These are phyloP conservation scores for Mystacornis crossleyi DNA, from an alignment of 2,113 vertebrate species.

Conservation along the genomic window DNA sequence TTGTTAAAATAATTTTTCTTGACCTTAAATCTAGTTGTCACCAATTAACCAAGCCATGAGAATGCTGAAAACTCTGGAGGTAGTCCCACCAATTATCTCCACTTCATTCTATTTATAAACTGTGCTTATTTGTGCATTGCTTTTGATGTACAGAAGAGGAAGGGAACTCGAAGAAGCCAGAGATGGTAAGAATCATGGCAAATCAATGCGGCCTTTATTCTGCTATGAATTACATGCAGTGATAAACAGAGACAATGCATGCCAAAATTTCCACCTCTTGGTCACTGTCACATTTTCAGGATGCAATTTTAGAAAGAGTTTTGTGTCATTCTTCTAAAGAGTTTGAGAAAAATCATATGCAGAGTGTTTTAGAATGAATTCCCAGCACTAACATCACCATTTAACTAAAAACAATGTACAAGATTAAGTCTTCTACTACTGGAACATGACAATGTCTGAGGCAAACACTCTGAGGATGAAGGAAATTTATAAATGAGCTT, in stretches of 20 bases:
- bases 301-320: not conserved
- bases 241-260: not conserved
- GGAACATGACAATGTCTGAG: not conserved
- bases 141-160: not conserved
- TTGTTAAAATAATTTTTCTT: not conserved
- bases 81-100: not conserved
- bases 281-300: not conserved
- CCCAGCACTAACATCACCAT: not conserved
- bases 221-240: not conserved
- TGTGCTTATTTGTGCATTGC: not conserved
- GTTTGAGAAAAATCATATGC: not conserved
- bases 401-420: not conserved
- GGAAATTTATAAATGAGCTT: not conserved
- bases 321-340: not conserved
- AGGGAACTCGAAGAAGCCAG: not conserved
- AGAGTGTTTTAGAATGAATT: not conserved
- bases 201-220: not conserved
- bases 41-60: not conserved
- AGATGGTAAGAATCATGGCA: not conserved
- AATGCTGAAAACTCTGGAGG: not conserved
- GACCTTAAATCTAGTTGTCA: not conserved
- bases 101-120: not conserved
- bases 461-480: not conserved
- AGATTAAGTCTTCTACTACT: not conserved
- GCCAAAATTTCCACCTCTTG: not conserved